Evolutionary conservation across 1,140 invertebrate species (phyloP), one percentile per base, ranked within the genome.

Genomic region (Hyposmocoma kahamanoa): DNA sequence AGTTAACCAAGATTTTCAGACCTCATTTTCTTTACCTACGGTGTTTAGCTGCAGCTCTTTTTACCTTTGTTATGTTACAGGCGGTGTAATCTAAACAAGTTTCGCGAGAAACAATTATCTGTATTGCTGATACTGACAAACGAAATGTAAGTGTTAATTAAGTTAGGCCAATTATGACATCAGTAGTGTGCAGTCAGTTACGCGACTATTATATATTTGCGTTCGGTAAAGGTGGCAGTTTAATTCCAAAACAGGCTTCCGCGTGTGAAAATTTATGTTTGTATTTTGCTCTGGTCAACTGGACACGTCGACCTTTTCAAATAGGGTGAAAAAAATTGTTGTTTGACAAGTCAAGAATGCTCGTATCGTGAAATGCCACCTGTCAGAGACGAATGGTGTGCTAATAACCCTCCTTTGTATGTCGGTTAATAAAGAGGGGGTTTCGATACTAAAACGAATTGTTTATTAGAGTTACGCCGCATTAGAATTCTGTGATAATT

Each of bases 331-430:
- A 74, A 72, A 73, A 70, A 65, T n/a, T 66, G 61, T 62, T 63
- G 59, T 55, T 45, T 5, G 36, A 67, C 58, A 58, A 58, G 38
- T 59, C 30, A 26, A 42, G 41, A 30, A 39, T 26, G 20, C 10
- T 47, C 36, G 51, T 32, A 41, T 71, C 72, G 67, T 75, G 72
- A 75, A 75, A 75, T 67, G 72, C 69, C 72, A 75, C 24, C 56
- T 67, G 67, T 58, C 57, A 63, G 18, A 38, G 28, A 45, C 28
- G 34, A 53, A 24, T 57, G 44, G 26, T 30, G 13, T 28, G 38
- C 34, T 48, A 65, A 71, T 63, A 62, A 60, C 55, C 51, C 46
- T 20, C 32, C 58, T 49, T 57, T 60, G 46, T 46, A 41, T 55
- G 58, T 58, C 59, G 60, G 55, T 47, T 59, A 50, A 55, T 59